Evolutionary conservation across 2,797 vertebrate species (phyloP).

Genomic region (Pangasius mekongensis): DNA sequence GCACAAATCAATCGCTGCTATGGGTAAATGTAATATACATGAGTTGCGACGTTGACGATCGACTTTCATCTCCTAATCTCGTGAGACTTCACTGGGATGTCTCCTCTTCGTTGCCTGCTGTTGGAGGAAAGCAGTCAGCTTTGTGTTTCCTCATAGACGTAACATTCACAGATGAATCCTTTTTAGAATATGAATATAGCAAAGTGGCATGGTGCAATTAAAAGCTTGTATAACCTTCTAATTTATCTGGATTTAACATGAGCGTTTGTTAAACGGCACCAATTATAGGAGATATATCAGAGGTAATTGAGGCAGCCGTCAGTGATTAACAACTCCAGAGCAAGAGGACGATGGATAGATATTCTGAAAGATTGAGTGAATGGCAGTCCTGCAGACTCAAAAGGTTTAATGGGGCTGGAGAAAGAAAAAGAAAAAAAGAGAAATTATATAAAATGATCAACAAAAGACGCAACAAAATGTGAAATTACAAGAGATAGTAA

Average conservation of each 20-base stretch:
- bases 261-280: slow-evolving; percentile 32
- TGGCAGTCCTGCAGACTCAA: slow-evolving; percentile 2
- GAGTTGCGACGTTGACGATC: background rate
- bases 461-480: slow-evolving; percentile 23
- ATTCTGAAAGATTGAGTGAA: slow-evolving; percentile 21
- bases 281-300: slow-evolving; percentile 61
- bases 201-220: slow-evolving; percentile 23
- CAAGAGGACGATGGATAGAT: slow-evolving; percentile 59
- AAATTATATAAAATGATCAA: slow-evolving; percentile 18
- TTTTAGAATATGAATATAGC: slow-evolving; percentile 1
- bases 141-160: background rate
- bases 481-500: slow-evolving; percentile 8
- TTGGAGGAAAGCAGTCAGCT: background rate
- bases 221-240: slow-evolving; percentile 32
- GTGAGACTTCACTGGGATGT: background rate
- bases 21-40: slow-evolving; percentile 9
- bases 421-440: slow-evolving; percentile 18
- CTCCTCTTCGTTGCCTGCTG: slow-evolving; percentile 20
- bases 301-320: slow-evolving; percentile 72
- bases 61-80: slow-evolving; percentile 6
- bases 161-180: background rate
- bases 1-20: slow-evolving; percentile 37
- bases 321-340: slow-evolving; percentile 53
- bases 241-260: slow-evolving; percentile 20
- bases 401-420: background rate